Base-by-base conservation (phyloP, 2,888 invertebrate species). In the Hypolimnas misippus region DNA sequence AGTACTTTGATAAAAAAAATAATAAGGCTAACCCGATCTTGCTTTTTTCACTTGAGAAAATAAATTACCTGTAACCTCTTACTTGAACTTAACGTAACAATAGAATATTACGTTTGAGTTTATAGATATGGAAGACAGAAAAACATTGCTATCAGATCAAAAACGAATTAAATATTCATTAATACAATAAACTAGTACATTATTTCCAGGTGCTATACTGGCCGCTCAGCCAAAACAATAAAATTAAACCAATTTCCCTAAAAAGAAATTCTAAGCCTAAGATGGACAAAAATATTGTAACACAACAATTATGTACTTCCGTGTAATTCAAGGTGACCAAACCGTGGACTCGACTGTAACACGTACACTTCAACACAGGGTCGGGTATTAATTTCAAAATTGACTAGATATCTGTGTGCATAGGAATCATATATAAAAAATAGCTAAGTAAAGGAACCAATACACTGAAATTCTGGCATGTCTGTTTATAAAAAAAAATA, bases 371-470 rank as follows among this genome's bases (percentile, higher is more conserved):
- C 67, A 82, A 84, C 87, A 84, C 84, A 83, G 82, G 84, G 76
- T 79, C 77, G 83, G 88, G 78, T 82, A 84, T 83, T 90, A 90
- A 90, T 91, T 92, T 92, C 91, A 90, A 87, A 88, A 89, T 92
- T 92, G 91, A 92, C 91, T 92, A 92, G 91, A 92, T 89, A 87
- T 82, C 91, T 91, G 90, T 85, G 89, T 90, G 91, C 87, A 87
- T 90, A 92, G 91, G 91, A 92, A 90, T 87, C 88, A 83, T 88
- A 84, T 81, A 84, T 86, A 88, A 86, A 79, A 86, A 84, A 74
- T 74, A 87, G 88, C 87, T 90, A 88, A 89, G 85, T 87, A 86
- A 87, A 89, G 89, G 89, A 91, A 90, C 89, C 89, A 79, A 89
- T 87, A 88, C 87, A 84, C 85, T 87, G 87, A 85, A 84, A 82